Base-by-base conservation (phyloP, 2,888 invertebrate genomes). In the Rotaria macrura region DNA sequence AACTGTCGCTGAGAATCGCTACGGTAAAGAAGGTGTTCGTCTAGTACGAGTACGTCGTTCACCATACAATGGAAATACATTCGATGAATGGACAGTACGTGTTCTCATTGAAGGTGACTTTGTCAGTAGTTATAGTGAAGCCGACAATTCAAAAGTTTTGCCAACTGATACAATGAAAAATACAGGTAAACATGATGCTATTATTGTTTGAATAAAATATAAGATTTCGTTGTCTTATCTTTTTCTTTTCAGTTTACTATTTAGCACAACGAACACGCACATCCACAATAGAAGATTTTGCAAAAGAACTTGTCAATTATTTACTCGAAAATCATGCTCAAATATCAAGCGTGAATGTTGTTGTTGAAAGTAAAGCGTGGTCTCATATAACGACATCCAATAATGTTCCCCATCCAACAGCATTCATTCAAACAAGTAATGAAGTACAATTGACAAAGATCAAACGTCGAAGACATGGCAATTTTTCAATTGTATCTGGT, bases 131-230 rank as follows among this genome's bases (percentile, higher is more conserved):
- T 65, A 65, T 65, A 6, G 6, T 34, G 65, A 65, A 2, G 65
- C 34, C 7, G 94, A 95, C 90, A 95, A 95, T 89, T 93, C 93
- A 85, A 94, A 94, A 89, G 94, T 95, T 87, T 93, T 95, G 34
- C 94, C 94, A 23, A 95, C 95, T 0, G 95, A 95, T 89, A 94
- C 94, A 0, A 95, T 95, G 90, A 95, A 95, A 91, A 95, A 95
- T 89, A 65, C 65, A 2, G 65, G 65, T 65, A 65, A 38, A 83
- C 25, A 83, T 40, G 2, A 83, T 40, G 4, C 6, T 1, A 43
- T 43, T 47, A 12, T 47, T 47, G 47, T 47, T 47, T 47, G 9
- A 47, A 20, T 17, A 4, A 25, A n/a, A 43, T 0, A 29, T 14
- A 43, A 23, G 14, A 83, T 0, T 3, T 23, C 7, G 47, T 47